Conservation (phyloP, 2,797 vertebrate genomes). For the Sphaeramia orbicularis region DNA sequence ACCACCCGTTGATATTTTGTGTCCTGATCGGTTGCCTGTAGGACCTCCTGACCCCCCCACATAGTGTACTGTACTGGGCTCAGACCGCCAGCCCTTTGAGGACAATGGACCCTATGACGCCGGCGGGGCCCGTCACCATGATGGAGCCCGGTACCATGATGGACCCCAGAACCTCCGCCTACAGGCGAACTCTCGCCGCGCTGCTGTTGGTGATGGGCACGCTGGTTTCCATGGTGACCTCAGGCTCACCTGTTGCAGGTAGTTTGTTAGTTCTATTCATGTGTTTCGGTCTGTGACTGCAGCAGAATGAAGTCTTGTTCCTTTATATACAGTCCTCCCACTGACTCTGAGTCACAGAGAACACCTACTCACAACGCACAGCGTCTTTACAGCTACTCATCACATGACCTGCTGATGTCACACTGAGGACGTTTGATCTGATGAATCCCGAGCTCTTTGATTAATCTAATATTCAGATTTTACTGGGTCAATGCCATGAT, state of each 20-base stretch:
- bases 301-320: background rate
- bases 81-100: slow-evolving; percentile 39
- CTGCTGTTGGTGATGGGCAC: slow-evolving; percentile 64
- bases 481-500: too few species aligned
- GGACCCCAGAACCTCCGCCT: slow-evolving; percentile 38
- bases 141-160: slow-evolving; percentile 53
- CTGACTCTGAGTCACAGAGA: slow-evolving; percentile 33
- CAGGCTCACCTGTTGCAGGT: slow-evolving; percentile 79
- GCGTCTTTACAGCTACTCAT: background rate
- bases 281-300: too few species aligned
- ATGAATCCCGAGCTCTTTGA: too few species aligned
- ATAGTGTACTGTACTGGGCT: slow-evolving; percentile 12
- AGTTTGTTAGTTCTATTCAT: slow-evolving; percentile 5
- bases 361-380: slow-evolving; percentile 4
- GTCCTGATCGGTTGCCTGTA: slow-evolving; percentile 24
- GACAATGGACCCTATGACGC: slow-evolving; percentile 68
- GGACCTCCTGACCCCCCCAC: slow-evolving; percentile 62
- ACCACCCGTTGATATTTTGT: too few species aligned
- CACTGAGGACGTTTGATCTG: slow-evolving; percentile 1
- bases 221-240: slow-evolving; percentile 72
- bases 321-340: slow-evolving; percentile 30
- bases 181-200: slow-evolving; percentile 34
- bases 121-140: slow-evolving; percentile 17
- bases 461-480: too few species aligned
- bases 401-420: slow-evolving; percentile 33